Base-by-base conservation (phyloP, 2,797 vertebrate genomes). In the Podarcis lilfordi region DNA sequence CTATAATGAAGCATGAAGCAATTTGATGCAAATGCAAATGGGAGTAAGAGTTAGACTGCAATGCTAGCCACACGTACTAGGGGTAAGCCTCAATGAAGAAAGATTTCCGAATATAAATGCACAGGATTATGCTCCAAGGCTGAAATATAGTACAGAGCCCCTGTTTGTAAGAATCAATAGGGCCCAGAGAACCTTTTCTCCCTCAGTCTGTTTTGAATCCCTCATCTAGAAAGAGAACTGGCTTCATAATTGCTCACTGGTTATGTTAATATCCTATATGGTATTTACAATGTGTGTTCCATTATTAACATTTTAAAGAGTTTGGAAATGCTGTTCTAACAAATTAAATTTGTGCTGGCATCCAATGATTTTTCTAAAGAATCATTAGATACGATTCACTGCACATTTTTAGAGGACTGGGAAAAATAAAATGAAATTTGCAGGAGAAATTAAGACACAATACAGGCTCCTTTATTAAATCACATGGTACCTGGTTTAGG, bases 271-370 rank as follows among this genome's bases (percentile, higher is more conserved):
- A 77, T 29, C 17, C 55, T 92, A 87, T 89, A 81, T 90, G 84
- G n/a, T 80, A 43, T 78, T 87, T 91, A 93, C 93, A 92, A 88
- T 72, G 76, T 1, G 2, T 45, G 0, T 87, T 92, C 91, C 74
- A 43, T 91, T 72, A 59, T 84, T 40, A 72, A 69, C 27, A 66
- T 92, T 94, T 93, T 76, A 85, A 91, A 92, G 86, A 80, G 88
- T 40, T 85, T 40, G 25, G 55, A 61, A 61, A 59, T 1, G 1
- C 79, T 93, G 71, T 88, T 95, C 91, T 87, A 91, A 86, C 86
- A 92, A 89, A 84, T 93, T 90, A 86, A 89, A 92, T 88, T 92
- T 64, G 71, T 86, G 89, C 35, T 87, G n/a, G 77, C 75, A 85
- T 50, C 19, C 71, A 89, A 10, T 9, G 45, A 88, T 89, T 84